phyloP scores from a whole-genome alignment of 1,140 invertebrate genomes.

The Pogonomyrmex californicus region DNA sequence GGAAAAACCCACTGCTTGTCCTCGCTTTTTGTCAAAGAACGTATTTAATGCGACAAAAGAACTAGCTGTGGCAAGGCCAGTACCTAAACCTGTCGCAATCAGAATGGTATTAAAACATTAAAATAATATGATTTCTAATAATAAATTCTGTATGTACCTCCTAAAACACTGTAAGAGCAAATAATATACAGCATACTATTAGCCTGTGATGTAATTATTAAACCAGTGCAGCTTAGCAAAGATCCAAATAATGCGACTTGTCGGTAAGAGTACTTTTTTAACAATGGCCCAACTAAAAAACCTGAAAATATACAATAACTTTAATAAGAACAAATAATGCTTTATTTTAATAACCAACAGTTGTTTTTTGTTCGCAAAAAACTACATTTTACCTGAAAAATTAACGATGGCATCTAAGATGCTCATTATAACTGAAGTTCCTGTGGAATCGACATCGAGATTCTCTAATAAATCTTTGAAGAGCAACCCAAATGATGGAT shows the following conservation, averaged over 20 bases:
- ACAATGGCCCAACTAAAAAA: slow-evolving; percentile 91
- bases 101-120: not conserved
- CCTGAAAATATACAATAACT: slow-evolving; percentile 81
- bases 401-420: slow-evolving; percentile 92
- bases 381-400: slow-evolving; percentile 87
- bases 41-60: slow-evolving; percentile 92
- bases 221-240: slow-evolving; percentile 89
- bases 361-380: not conserved
- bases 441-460: slow-evolving; percentile 90
- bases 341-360: not conserved
- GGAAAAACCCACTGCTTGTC: slow-evolving; percentile 92
- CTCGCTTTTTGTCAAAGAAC: slow-evolving; percentile 91
- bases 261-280: slow-evolving; percentile 91
- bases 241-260: slow-evolving; percentile 91
- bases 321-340: not conserved
- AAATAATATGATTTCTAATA: slow-evolving; percentile 24
- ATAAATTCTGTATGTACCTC: slow-evolving; percentile 86
- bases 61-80: slow-evolving; percentile 90
- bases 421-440: slow-evolving; percentile 91
- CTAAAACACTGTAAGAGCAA: slow-evolving; percentile 92
- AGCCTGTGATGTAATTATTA: slow-evolving; percentile 90
- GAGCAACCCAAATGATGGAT: slow-evolving; percentile 92
- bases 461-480: slow-evolving; percentile 91
- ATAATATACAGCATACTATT: slow-evolving; percentile 91
- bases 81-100: slow-evolving; percentile 88